phyloP scores from a whole-genome alignment of 2,113 vertebrate species.

The Cacatua alba region DNA sequence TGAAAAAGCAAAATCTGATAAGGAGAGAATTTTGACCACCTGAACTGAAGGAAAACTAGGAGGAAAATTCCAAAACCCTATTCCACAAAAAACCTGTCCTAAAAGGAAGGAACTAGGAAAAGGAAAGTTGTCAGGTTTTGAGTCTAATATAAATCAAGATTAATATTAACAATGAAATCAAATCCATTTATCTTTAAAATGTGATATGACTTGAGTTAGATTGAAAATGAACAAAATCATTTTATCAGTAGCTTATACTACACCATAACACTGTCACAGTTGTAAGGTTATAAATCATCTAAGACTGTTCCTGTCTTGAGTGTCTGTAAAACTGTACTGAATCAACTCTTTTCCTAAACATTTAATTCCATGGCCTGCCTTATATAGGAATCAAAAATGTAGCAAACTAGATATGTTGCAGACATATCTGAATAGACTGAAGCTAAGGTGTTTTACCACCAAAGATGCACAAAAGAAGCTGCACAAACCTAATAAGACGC shows the following conservation, averaged over 20 bases:
- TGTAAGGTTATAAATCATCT: not conserved
- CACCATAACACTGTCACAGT: not conserved
- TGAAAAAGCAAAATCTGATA: not conserved
- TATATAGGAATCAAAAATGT: not conserved
- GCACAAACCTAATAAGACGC: not conserved
- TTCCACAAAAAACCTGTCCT: not conserved
- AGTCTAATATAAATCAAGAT: not conserved
- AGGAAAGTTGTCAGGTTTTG: not conserved
- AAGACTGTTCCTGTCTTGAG: not conserved
- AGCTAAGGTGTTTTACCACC: not conserved
- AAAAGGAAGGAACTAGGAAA: not conserved
- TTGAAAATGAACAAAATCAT: not conserved
- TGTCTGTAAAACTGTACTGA: not conserved
- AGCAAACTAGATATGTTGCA: not conserved
- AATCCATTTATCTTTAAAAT: not conserved
- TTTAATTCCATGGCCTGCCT: not conserved
- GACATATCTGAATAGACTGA: not conserved
- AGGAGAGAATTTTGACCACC: not conserved
- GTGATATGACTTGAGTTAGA: not conserved
- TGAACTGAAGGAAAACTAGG: not conserved
- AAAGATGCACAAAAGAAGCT: not conserved
- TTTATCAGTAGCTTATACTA: not conserved
- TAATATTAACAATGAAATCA: not conserved
- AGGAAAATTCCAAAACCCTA: not conserved
- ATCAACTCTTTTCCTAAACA: not conserved